phyloP scores from a whole-genome alignment of 2,113 vertebrate species.

The Nyctibius bracteatus region DNA sequence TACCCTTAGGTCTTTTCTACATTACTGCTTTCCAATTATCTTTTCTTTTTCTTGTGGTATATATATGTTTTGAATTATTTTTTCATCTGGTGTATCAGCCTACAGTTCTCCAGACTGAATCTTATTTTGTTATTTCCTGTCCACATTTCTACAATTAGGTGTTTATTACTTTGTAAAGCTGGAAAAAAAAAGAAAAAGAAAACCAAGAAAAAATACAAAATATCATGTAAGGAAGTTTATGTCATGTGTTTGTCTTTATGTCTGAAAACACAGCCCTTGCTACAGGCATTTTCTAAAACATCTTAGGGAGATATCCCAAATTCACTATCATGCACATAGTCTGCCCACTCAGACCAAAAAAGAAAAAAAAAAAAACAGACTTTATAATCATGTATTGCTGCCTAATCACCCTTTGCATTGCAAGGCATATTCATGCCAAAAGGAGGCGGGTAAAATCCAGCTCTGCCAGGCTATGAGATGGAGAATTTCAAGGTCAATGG shows the following conservation, averaged over 20 bases:
- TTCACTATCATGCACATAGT: not conserved
- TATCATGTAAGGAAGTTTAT: not conserved
- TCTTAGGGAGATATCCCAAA: not conserved
- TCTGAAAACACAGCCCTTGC: not conserved
- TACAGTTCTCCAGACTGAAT: slow-evolving; percentile 18
- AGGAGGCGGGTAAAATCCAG: not conserved
- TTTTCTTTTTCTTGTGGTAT: not conserved
- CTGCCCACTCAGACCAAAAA: not conserved
- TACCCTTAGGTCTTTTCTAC: slow-evolving; percentile 10
- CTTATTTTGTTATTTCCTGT: slow-evolving; percentile 48
- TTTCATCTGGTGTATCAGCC: slow-evolving; percentile 8
- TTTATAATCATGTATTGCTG: not conserved
- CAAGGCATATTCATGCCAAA: not conserved
- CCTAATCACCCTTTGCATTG: not conserved
- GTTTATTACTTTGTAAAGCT: slow-evolving; percentile 4
- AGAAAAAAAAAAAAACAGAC: not conserved
- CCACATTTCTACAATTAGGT: not conserved
- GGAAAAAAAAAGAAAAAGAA: not conserved
- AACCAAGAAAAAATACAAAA: not conserved
- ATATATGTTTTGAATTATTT: slow-evolving; percentile 57
- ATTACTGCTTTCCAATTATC: not conserved
- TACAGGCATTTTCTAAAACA: not conserved
- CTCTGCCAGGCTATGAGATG: not conserved
- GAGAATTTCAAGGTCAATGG: not conserved
- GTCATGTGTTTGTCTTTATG: not conserved